Evolutionary conservation across 2,888 invertebrate genomes (phyloP), one percentile per base, ranked within the genome.

Genomic region (Dicranocentrus wangi): DNA sequence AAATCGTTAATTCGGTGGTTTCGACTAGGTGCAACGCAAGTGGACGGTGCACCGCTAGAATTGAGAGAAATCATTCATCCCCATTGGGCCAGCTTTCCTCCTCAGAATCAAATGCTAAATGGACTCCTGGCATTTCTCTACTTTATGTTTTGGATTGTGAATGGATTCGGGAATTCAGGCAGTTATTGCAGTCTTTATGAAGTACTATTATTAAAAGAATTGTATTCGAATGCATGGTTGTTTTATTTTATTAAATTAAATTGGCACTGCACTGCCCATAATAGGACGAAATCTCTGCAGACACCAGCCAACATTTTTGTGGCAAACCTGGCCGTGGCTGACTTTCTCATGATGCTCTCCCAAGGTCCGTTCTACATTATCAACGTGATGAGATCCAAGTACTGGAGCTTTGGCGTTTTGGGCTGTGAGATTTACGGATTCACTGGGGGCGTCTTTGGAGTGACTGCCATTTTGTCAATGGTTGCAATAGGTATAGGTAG

Each of bases 271-370:
- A n/a, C n/a, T 69, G 23, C 27, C 1, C 23, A 17, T 72, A 39
- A 23, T 25, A 82, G 69, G 10, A 63, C 82, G 13, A 75, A 75
- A 32, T 65, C 75, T 1, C 25, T 75, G 8, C 81, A 77, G 61
- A 60, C 88, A 10, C 89, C 89, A 10, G 88, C 89, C 17, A 90
- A 90, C 84, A 87, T 89, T 88, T 87, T 89, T 53, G 87, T 90
- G 13, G 87, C 89, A 10, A 89, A 89, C 83, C 87, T 90, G 75
- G 89, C 89, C 8, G 85, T 89, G 79, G 88, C 88, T 72, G 90
- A 90, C 84, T 87, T 89, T 82, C 87, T 86, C 76, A 88, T 88
- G 88, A 88, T 88, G 87, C 79, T 86, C 60, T 87, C 87, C 70
- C 87, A 87, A 85, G 86, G 87, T 70, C 87, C 88, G 13, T 88